These are phyloP conservation scores for Platanista minor DNA, from an alignment of 2,113 vertebrate genomes.

Conservation along the genomic window DNA sequence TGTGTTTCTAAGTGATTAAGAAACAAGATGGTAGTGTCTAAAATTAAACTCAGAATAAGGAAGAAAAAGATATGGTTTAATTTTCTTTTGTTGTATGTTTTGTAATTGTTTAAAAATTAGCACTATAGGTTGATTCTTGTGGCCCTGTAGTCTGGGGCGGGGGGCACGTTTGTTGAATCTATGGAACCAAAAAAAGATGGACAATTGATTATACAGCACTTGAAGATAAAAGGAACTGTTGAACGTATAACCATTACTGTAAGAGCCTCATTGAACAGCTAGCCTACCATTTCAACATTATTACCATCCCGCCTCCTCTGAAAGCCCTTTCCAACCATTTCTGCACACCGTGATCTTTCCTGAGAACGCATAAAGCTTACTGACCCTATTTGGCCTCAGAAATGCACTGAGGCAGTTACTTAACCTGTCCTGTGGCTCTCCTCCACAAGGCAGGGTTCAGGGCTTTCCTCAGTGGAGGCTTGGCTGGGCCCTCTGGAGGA, in stretches of 20 bases:
- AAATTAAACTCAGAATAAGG: slow-evolving; percentile 2
- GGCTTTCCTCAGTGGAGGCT: neutral
- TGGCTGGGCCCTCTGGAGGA: neutral
- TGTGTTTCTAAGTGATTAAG: neutral
- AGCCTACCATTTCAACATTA: neutral
- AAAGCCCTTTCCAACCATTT: neutral
- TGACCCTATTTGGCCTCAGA: neutral
- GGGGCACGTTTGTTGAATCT: neutral
- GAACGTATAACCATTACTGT: neutral
- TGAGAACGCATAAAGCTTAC: neutral
- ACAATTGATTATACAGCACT: neutral
- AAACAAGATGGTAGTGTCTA: neutral
- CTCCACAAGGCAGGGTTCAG: neutral
- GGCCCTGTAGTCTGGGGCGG: neutral
- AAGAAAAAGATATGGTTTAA: neutral
- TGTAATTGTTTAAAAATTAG: neutral
- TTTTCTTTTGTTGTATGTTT: neutral
- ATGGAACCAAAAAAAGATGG: neutral
- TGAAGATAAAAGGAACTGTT: neutral
- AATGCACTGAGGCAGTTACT: neutral
- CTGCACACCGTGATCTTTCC: neutral
- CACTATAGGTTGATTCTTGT: neutral
- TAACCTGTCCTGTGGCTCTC: neutral
- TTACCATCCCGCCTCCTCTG: neutral
- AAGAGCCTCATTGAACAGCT: neutral